Percentiles rank a stretch among this genome's conserved stretches.
Conservation (phyloP, 2,797 vertebrate genomes). For the Thamnophis elegans region DNA sequence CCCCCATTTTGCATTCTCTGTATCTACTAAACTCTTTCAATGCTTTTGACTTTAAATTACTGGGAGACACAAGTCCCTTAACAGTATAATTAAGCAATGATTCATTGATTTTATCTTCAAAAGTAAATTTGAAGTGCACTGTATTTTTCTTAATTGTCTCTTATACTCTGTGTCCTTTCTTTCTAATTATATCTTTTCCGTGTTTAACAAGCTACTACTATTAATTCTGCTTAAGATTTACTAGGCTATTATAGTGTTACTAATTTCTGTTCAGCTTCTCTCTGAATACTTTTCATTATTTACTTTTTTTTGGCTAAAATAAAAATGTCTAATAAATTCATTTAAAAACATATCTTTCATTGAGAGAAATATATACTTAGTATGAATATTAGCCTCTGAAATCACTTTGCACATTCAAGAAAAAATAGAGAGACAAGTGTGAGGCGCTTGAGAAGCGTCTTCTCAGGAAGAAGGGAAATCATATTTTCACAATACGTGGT, state of each 20-base stretch:
- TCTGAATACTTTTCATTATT: constrained; percentile 4
- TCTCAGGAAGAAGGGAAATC: not conserved
- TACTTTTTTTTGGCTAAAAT: not conserved
- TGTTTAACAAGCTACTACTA: constrained; percentile 35
- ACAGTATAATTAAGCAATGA: constrained; percentile 36
- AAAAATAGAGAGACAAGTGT: not conserved
- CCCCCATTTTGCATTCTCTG: not conserved
- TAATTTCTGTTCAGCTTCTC: constrained; percentile 6
- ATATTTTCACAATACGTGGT: not conserved
- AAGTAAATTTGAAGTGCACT: constrained; percentile 33
- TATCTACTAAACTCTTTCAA: constrained; percentile 21
- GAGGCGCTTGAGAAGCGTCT: not conserved
- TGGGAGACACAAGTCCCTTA: constrained; percentile 20
- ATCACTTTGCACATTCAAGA: not conserved
- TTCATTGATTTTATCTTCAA: constrained; percentile 42
- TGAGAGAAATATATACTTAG: not conserved
- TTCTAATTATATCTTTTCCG: constrained; percentile 31
- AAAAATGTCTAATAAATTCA: not conserved
- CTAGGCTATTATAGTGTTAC: constrained; percentile 4
- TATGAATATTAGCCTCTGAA: not conserved
- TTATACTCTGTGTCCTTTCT: constrained; percentile 34
- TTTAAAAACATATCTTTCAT: not conserved
- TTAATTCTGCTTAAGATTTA: constrained; percentile 34
- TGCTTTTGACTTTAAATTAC: constrained; percentile 29
- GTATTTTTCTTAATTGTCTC: constrained; percentile 43